Evolutionary conservation across 1,140 invertebrate species (phyloP), one percentile per base, ranked within the genome.

Genomic region (Chlorops oryzae): DNA sequence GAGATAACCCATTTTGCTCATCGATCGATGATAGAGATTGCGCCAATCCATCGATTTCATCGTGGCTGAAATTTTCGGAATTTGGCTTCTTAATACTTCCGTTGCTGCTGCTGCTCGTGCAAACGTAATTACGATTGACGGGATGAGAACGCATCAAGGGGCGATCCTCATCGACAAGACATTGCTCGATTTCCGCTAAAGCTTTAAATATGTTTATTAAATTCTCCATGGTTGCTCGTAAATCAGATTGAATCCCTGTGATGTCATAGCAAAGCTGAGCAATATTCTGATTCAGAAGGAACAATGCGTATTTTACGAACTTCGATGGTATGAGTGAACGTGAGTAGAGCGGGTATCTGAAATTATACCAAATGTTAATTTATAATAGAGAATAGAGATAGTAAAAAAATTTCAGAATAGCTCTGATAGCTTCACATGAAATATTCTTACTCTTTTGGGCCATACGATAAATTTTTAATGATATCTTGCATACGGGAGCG

Each of bases 201-300:
- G 55, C 61, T 18, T 47, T 48, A 32, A 69, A 69, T 3, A 69
- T 52, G n/a, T 75, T 73, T 49, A 80, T 72, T 12, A 91, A 73
- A 74, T 90, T 91, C 1, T 80, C 78, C 59, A 92, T 74, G 0
- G 88, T 92, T 32, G 81, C 76, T 50, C 85, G 71, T 40, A 90
- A 74, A 70, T 90, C 85, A 18, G 73, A 72, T 2, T 85, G 88
- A 4, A 80, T 75, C 46, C 87, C 74, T 5, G 81, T 83, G 59
- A 82, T 84, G 51, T 83, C 81, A 77, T 81, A 88, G 55, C 87
- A 73, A 24, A 92, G 71, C 70, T 92, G 89, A 39, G 86, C 85
- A 54, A 92, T 87, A 70, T 92, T 90, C 74, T 91, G 90, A 59
- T 92, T 92, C n/a, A 93, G 70, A 17, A 92, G 73, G 71, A 86